Evolutionary conservation across 2,113 vertebrate species (phyloP).

Genomic region (Haplochromis burtoni): DNA sequence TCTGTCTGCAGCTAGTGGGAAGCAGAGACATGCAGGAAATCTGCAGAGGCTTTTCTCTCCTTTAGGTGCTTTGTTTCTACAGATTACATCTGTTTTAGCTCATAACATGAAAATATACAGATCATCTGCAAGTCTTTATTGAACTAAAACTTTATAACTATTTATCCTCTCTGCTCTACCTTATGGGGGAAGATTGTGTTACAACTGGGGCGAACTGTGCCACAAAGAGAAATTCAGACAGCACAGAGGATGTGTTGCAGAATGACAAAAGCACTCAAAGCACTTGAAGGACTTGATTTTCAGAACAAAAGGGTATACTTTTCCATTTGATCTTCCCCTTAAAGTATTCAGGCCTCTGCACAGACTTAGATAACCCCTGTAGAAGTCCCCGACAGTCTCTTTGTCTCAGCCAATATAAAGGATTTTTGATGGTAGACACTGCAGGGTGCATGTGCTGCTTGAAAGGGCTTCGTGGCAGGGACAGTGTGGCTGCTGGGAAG

Average conservation of each 20-base stretch:
- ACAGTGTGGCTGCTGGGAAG: not conserved
- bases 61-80: not conserved
- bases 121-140: not conserved
- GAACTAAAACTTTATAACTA: not conserved
- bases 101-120: not conserved
- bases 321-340: constrained; percentile 1
- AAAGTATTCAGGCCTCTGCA: constrained; percentile 6
- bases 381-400: not conserved
- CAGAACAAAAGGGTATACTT: not conserved
- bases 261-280: not conserved
- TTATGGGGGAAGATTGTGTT: not conserved
- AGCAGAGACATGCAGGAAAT: not conserved
- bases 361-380: constrained; percentile 1
- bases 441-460: constrained; percentile 2
- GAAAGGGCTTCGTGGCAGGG: not conserved
- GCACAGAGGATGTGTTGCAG: not conserved
- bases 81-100: not conserved
- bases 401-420: not conserved
- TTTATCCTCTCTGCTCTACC: not conserved
- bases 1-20: not conserved
- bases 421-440: not conserved
- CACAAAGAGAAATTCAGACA: not conserved
- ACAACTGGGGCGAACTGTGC: not conserved
- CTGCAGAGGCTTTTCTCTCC: not conserved
- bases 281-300: not conserved